Percentiles rank a stretch among this genome's conserved stretches.
Conservation (phyloP, 2,888 invertebrate genomes). For the Drosophila phalerata region DNA sequence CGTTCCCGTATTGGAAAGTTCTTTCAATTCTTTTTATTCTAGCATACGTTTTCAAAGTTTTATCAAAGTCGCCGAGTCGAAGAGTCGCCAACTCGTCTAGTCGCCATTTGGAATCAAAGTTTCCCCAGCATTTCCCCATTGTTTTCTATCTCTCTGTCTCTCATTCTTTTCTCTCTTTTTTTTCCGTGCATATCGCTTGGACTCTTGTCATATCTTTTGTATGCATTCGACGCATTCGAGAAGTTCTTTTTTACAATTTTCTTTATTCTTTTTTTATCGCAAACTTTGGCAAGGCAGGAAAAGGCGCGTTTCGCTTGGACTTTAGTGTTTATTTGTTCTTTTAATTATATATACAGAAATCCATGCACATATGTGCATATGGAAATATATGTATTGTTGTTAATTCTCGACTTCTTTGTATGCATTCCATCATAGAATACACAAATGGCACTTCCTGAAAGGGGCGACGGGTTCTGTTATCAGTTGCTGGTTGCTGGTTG, state of each 20-base stretch:
- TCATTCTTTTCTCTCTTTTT: conserved; percentile 9
- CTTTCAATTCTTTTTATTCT: conserved; percentile 53
- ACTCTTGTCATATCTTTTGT: conserved; percentile 65
- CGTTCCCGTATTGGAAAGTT: conserved; percentile 68
- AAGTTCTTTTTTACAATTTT: conserved; percentile 50
- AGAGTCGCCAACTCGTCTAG: conserved; percentile 65
- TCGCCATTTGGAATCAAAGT: conserved; percentile 58
- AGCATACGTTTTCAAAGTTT: conserved; percentile 48
- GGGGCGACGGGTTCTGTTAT: conserved; percentile 51
- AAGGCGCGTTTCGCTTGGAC: conserved; percentile 68
- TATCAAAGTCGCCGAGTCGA: conserved; percentile 51
- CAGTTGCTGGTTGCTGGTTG: conserved; percentile 55
- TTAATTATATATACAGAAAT: conserved; percentile 24
- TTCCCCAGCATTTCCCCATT: conserved; percentile 45
- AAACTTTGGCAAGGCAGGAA: conserved; percentile 75
- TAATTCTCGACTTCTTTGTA: conserved; percentile 47
- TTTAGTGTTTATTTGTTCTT: conserved; percentile 45
- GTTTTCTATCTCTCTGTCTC: conserved; percentile 29
- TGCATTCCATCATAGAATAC: conserved; percentile 68
- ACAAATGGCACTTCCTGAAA: conserved; percentile 71
- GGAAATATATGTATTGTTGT: conserved; percentile 10
- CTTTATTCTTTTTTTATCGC: conserved; percentile 59
- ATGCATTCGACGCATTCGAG: conserved; percentile 67
- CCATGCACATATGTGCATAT: conserved; percentile 9
- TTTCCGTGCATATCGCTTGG: conserved; percentile 50